Evolutionary conservation across 2,888 invertebrate genomes (phyloP).

Genomic region (Nephrotoma appendiculata): DNA sequence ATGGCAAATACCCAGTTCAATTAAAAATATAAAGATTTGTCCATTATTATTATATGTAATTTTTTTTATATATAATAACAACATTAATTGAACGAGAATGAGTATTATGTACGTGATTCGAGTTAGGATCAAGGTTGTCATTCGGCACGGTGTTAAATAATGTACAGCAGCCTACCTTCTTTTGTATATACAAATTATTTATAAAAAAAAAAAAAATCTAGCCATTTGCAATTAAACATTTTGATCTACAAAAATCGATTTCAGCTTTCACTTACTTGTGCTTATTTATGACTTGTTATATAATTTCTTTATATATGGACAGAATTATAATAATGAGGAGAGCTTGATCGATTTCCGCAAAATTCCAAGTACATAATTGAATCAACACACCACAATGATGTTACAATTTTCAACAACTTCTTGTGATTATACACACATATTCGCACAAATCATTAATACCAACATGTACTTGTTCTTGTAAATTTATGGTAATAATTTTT

Average conservation of each 20-base stretch:
- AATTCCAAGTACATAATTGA: neutral
- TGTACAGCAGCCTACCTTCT: neutral
- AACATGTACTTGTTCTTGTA: neutral
- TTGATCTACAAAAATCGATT: neutral
- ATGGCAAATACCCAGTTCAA: neutral
- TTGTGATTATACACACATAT: neutral
- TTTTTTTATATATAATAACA: too few relatives aligned
- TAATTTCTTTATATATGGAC: neutral
- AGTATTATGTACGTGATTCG: neutral
- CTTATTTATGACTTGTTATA: neutral
- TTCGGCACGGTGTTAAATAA: neutral
- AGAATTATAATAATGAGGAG: neutral
- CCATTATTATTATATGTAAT: neutral
- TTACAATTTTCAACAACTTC: neutral
- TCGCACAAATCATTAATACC: neutral
- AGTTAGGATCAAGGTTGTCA: neutral
- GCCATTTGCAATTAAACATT: neutral
- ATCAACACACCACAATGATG: neutral
- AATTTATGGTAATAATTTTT: neutral
- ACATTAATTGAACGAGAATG: neutral
- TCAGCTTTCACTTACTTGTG: neutral
- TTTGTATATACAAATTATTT: too few relatives aligned
- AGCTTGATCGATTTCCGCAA: neutral
- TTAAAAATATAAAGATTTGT: neutral
- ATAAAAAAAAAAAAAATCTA: too few relatives aligned